A percentile compares a stretch with the other conserved stretches of the same genome.
Evolutionary conservation across 2,888 invertebrate genomes (phyloP).

Genomic region (Pollenia angustigena): DNA sequence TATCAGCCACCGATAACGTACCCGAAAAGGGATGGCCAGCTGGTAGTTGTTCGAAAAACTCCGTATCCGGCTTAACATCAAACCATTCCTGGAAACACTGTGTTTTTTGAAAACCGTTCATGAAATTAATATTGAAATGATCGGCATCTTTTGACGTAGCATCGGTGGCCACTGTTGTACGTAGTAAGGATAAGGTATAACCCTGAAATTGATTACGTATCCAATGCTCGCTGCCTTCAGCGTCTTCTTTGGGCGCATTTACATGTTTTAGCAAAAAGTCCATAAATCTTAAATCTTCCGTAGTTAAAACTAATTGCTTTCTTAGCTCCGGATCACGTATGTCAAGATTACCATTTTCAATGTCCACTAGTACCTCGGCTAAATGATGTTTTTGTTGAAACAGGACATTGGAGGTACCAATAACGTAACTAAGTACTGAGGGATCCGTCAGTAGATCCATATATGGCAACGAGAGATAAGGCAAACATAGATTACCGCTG

Average conservation of each 20-base stretch:
- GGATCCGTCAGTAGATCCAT: constrained; percentile 95
- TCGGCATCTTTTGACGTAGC: constrained; percentile 91
- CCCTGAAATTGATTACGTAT: constrained; percentile 96
- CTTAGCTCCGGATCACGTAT: constrained; percentile 90
- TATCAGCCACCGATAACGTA: constrained; percentile 96
- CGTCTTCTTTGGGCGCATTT: constrained; percentile 88
- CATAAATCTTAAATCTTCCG: constrained; percentile 97
- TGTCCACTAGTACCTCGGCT: constrained; percentile 96
- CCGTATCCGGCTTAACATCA: constrained; percentile 86
- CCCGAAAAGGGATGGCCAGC: constrained; percentile 97
- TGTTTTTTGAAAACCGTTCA: constrained; percentile 93
- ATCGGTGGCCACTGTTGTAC: constrained; percentile 87
- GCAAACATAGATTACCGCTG: constrained; percentile 96
- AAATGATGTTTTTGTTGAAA: constrained; percentile 97
- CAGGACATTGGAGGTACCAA: constrained; percentile 99
- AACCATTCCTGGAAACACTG: constrained; percentile 95
- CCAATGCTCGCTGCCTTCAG: constrained; percentile 98
- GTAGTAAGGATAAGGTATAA: constrained; percentile 91
- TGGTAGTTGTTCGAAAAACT: constrained; percentile 88
- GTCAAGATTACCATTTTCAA: constrained; percentile 94
- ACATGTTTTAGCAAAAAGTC: constrained; percentile 94
- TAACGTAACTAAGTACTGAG: constrained; percentile 93
- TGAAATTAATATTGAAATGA: constrained; percentile 93
- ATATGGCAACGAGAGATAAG: constrained; percentile 97
- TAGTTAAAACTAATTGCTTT: constrained; percentile 93